Evolutionary conservation across 2,888 invertebrate species (phyloP).

Genomic region (Drosophila kanekoi): DNA sequence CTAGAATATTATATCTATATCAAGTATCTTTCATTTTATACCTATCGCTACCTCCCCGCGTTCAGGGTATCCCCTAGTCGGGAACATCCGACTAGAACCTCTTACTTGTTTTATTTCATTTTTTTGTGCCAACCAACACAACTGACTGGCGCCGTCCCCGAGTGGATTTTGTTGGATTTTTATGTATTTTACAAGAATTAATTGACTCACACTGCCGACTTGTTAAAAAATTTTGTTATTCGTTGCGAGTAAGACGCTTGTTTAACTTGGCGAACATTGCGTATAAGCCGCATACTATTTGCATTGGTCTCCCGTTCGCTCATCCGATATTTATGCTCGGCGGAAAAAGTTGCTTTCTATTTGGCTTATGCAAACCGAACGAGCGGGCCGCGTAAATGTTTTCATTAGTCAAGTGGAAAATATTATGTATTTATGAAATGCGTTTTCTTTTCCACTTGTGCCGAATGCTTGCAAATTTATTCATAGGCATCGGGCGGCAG

Average conservation of each 20-base stretch:
- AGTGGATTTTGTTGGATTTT: constrained; percentile 48
- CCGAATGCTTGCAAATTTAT: constrained; percentile 58
- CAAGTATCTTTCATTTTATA: no score
- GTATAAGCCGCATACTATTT: constrained; percentile 65
- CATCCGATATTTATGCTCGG: constrained; percentile 24
- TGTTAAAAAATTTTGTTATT: constrained; percentile 57
- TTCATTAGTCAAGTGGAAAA: constrained; percentile 71
- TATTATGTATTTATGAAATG: constrained; percentile 65
- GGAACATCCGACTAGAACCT: no score
- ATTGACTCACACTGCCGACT: constrained; percentile 73
- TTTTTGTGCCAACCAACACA: constrained; percentile 12
- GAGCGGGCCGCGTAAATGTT: constrained; percentile 61
- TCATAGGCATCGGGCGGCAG: constrained; percentile 56
- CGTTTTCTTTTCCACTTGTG: constrained; percentile 13
- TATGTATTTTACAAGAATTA: constrained; percentile 69
- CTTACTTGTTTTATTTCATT: not conserved
- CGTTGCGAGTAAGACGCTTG: constrained; percentile 51
- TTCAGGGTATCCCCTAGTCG: no score
- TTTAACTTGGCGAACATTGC: constrained; percentile 60
- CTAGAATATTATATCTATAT: no score
- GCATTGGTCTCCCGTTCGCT: constrained; percentile 31
- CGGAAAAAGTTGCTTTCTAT: constrained; percentile 30
- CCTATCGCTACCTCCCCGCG: no score
- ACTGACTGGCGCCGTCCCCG: constrained; percentile 10
- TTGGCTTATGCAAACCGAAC: constrained; percentile 57